phyloP scores from a whole-genome alignment of 2,888 invertebrate genomes.

The Cryptocephalus moraei region DNA sequence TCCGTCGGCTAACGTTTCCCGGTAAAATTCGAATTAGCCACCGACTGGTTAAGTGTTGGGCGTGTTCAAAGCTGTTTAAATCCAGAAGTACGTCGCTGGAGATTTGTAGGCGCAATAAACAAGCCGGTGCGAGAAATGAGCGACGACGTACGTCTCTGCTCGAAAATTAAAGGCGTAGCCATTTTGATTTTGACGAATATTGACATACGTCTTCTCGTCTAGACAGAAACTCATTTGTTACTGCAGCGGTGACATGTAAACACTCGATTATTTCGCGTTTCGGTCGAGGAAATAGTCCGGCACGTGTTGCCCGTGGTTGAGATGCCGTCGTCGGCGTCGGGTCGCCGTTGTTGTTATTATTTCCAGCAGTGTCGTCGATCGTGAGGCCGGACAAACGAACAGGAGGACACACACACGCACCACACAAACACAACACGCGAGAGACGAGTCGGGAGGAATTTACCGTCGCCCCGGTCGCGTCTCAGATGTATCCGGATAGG shows the following conservation, averaged over 20 bases:
- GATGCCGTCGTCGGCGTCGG: too few species aligned
- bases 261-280: constrained; percentile 24
- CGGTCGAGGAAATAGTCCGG: too few species aligned
- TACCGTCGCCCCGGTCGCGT: too few species aligned
- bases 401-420: too few species aligned
- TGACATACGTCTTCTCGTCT: constrained; percentile 50
- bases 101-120: constrained; percentile 5
- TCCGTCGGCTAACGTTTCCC: constrained; percentile 1
- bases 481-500: too few species aligned
- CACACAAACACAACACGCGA: too few species aligned
- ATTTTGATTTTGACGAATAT: constrained; percentile 65
- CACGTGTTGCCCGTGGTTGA: too few species aligned
- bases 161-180: constrained; percentile 49
- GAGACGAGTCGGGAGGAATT: too few species aligned
- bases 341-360: too few species aligned
- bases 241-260: constrained; percentile 41
- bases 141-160: constrained; percentile 24
- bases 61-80: constrained; percentile 25
- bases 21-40: constrained; percentile 17
- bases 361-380: too few species aligned
- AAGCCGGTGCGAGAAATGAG: constrained; percentile 9
- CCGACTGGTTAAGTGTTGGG: constrained; percentile 26
- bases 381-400: too few species aligned
- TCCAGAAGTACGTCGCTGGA: constrained; percentile 11
- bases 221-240: constrained; percentile 43